A percentile compares a stretch with the other conserved stretches of the same genome.
These are phyloP conservation scores for Phalangium opilio DNA, from an alignment of 2,888 invertebrate species.

Conservation along the genomic window DNA sequence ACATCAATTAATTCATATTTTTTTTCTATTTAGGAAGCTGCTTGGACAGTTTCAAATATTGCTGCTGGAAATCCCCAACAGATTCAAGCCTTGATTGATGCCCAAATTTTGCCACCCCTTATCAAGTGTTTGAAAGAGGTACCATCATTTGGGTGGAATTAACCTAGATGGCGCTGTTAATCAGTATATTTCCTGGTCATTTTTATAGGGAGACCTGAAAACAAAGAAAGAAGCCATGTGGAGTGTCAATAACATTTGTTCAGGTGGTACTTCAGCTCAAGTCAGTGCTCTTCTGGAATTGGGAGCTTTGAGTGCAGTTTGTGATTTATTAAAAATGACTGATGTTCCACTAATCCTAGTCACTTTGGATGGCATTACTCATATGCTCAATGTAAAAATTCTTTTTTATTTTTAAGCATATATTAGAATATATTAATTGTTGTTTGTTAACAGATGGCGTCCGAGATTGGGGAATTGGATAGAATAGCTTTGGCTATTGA, in stretches of 20 bases:
- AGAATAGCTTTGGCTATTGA: constrained; percentile 65
- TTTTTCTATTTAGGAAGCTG: constrained; percentile 34
- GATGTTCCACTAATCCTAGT: constrained; percentile 62
- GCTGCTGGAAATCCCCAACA: constrained; percentile 35
- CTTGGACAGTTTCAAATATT: constrained; percentile 40
- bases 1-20: too few relatives aligned
- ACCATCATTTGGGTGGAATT: too few relatives aligned
- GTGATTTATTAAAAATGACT: constrained; percentile 54
- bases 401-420: too few relatives aligned
- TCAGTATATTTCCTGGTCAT: too few relatives aligned
- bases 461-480: constrained; percentile 57
- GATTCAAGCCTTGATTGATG: constrained; percentile 20
- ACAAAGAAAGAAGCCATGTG: constrained; percentile 83
- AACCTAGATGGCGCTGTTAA: too few relatives aligned
- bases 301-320: constrained; percentile 58
- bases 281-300: constrained; percentile 35
- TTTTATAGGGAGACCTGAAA: constrained; percentile 48
- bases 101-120: constrained; percentile 10
- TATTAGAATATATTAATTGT: too few relatives aligned
- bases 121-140: constrained; percentile 11
- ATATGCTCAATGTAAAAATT: constrained; percentile 47
- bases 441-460: constrained; percentile 50
- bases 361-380: constrained; percentile 58
- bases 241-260: constrained; percentile 83
- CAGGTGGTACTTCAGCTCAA: constrained; percentile 50